Base-by-base conservation (phyloP, 2,113 vertebrate genomes). In the Actenoides lindsayi region DNA sequence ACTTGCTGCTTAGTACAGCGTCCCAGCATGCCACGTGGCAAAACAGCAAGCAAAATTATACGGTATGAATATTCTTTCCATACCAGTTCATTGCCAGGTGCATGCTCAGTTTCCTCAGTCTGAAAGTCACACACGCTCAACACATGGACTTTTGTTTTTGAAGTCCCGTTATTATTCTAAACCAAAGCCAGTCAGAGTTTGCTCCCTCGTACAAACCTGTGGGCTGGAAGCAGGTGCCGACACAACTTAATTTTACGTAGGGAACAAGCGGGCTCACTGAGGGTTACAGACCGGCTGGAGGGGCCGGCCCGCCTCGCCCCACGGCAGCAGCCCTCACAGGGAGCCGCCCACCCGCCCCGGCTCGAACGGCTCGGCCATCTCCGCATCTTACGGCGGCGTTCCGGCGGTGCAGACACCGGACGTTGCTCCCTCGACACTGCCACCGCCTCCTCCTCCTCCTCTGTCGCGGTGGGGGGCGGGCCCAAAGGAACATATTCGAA, bases 401-500 rank as follows among this genome's bases (percentile, higher is more conserved):
- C 28, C 59, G 12, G 7, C 44, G 19, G 53, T 44, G 33, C 35
- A 17, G 27, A 19, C 6, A 6, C 24, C 6, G 31, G 3, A 14
- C 4, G 4, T 31, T 4, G 30, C 62, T 39, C 19, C 39, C 39
- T 24, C 33, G 6, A 37, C 25, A 17, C 42, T 42, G 42, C 15
- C 42, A 42, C 50, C 24, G 24, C 50, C 50, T 24, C 12, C 50
- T 24, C 48, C 50, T 50, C 48, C 46, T 14, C 56, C 33, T 6
- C 46, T 5, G 21, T 56, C 5, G 5, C 31, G 16, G 21, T 19
- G 8, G 3, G 16, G 21, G 5, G 2, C 2, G 21, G 17, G 8
- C 9, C 21, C 25, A 17, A 7, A 3, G 1, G 16, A 18, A 60
- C n/a, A 16, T 3, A 8, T 9, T 54, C 1, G 30, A 3, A 3